A percentile compares a stretch with the other conserved stretches of the same genome.
Conservation (phyloP, 2,113 vertebrate species). For the Vireo altiloquus region DNA sequence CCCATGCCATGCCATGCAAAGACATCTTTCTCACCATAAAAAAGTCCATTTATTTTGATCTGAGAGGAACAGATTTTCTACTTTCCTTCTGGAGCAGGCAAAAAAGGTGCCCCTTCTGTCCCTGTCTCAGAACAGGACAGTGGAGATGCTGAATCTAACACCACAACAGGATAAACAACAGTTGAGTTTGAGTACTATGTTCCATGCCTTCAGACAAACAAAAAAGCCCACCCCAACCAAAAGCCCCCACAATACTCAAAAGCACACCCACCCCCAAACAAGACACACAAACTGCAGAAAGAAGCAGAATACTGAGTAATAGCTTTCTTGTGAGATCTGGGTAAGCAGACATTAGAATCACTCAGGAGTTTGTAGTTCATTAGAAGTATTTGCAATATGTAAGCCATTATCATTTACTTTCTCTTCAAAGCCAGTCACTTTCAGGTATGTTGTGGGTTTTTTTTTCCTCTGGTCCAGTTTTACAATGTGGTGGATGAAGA, state of each 20-base stretch:
- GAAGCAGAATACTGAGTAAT: not conserved
- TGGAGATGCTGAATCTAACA: not conserved
- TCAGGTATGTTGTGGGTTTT: not conserved
- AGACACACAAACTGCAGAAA: not conserved
- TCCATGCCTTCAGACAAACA: not conserved
- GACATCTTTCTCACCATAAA: not conserved
- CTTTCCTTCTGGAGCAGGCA: not conserved
- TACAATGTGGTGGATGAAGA: not conserved
- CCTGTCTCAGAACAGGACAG: not conserved
- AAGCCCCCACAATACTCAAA: not conserved
- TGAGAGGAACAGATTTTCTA: not conserved
- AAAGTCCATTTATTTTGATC: not conserved
- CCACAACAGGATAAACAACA: not conserved
- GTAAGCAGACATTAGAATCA: not conserved
- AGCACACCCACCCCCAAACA: not conserved
- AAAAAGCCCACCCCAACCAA: not conserved
- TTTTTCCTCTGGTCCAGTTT: not conserved
- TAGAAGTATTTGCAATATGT: not conserved
- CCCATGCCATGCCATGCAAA: not conserved
- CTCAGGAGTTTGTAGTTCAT: not conserved
- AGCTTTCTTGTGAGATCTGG: not conserved
- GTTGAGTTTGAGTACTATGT: not conserved
- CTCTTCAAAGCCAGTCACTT: not conserved
- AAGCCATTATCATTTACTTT: not conserved
- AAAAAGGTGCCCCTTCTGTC: not conserved